Base-by-base conservation (phyloP, 2,888 invertebrate genomes). In the Xestia sexstrigata region DNA sequence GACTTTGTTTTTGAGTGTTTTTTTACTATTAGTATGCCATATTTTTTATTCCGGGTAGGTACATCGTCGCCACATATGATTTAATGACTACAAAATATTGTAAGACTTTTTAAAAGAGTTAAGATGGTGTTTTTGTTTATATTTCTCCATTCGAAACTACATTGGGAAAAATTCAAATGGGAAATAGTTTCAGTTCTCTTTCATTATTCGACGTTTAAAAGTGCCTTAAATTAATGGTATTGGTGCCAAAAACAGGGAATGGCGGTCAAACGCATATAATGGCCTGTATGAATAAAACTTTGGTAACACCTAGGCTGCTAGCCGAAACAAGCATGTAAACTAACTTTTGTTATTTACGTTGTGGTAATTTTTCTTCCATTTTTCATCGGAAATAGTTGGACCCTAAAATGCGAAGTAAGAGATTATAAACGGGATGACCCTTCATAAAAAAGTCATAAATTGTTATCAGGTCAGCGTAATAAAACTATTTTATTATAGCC, bases 391-490 rank as follows among this genome's bases (percentile, higher is more conserved):
- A 58, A 58, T 69, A 3, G 26, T 77, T 55, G 11, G 49, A 26
- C 23, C 78, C 11, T 1, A 78, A 78, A 78, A 58, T 58, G 63
- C 55, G 26, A 52, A 83, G 63, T 26, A 49, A 58, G 47, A 45
- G 42, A 47, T 23, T 42, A 13, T 13, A 26, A 55, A 23, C 39
- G 35, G 62, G 30, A 47, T 58, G 63, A 69, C 68, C 83, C 55
- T 58, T 83, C 62, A 69, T 83, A 79, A 79, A 83, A 83, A 69
- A 17, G 62, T 63, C 63, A 26, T 68, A 78, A 78, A 83, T 83
- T 78, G 35, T 42, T 65, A 35, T 79, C 67, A 68, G 83, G 78
- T 68, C 83, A 83, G 26, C 13, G 63, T 63, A 79, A 78, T 79
- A 79, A 83, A 79, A 79, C 78, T 79, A 62, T 77, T 26, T 63